Conservation (phyloP, 2,888 invertebrate genomes). For the Ctenicera cuprea region DNA sequence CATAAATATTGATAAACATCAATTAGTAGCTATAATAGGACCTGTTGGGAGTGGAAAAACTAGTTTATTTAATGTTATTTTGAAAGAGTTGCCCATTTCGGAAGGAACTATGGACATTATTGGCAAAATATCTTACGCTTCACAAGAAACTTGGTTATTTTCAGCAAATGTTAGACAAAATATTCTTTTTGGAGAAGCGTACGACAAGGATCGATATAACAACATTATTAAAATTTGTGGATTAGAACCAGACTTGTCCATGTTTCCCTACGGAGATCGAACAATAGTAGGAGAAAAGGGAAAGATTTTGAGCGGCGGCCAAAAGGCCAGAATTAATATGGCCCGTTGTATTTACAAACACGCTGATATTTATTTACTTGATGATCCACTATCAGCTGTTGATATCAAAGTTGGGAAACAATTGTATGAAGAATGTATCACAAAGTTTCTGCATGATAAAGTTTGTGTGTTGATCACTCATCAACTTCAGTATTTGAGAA, state of each 20-base stretch:
- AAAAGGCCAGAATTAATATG: conserved; percentile 87
- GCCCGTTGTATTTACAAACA: conserved; percentile 85
- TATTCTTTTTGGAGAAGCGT: conserved; percentile 83
- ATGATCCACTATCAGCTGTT: conserved; percentile 89
- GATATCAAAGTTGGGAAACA: conserved; percentile 85
- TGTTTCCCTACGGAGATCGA: conserved; percentile 84
- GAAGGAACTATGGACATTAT: conserved; percentile 77
- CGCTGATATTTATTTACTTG: conserved; percentile 70
- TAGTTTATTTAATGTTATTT: conserved; percentile 79
- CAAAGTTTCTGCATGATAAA: conserved; percentile 76
- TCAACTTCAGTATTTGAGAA: conserved; percentile 78
- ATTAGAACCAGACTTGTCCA: conserved; percentile 79
- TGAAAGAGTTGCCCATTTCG: conserved; percentile 81
- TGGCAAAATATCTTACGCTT: conserved; percentile 78
- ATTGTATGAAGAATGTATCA: conserved; percentile 84
- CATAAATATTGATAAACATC: conserved; percentile 58
- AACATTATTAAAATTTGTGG: conserved; percentile 80
- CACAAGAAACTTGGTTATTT: conserved; percentile 81
- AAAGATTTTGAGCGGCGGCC: conserved; percentile 88
- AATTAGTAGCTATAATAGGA: conserved; percentile 77
- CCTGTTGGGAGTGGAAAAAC: conserved; percentile 82
- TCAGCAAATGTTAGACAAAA: conserved; percentile 81
- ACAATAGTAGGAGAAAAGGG: conserved; percentile 90
- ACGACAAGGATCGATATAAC: conserved; percentile 76
- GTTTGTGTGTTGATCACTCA: conserved; percentile 82